phyloP scores from a whole-genome alignment of 2,797 vertebrate species.

The Gallinago solitaria region DNA sequence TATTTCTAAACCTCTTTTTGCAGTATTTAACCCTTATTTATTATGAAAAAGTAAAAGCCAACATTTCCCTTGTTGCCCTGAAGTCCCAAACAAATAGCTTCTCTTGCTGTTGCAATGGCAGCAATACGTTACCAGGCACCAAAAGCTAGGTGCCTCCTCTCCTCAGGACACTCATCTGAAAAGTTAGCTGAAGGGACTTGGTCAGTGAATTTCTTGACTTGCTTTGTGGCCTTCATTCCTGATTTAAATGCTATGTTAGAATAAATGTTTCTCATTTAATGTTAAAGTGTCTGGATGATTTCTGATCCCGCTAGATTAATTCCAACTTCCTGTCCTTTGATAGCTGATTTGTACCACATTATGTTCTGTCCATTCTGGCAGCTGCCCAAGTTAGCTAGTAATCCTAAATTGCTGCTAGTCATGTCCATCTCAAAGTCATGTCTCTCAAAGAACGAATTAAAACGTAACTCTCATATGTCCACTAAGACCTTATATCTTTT shows the following conservation, averaged over 20 bases:
- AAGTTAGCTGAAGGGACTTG: neutral
- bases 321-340: neutral
- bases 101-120: neutral
- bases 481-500: neutral
- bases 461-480: neutral
- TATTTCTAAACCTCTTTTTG: neutral
- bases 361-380: neutral
- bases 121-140: neutral
- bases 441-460: neutral
- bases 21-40: slow-evolving; percentile 15
- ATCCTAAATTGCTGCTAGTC: neutral
- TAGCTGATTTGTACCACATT: neutral
- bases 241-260: neutral
- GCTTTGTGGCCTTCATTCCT: neutral
- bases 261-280: neutral
- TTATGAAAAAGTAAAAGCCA: neutral
- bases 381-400: neutral
- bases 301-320: neutral
- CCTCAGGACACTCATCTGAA: neutral
- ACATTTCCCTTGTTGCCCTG: neutral
- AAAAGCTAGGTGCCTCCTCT: neutral
- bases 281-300: neutral
- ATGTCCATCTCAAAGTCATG: too few species aligned
- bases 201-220: neutral
- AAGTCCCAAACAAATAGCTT: neutral